phyloP scores from a whole-genome alignment of 2,888 invertebrate species.

The Tiphia femorata region DNA sequence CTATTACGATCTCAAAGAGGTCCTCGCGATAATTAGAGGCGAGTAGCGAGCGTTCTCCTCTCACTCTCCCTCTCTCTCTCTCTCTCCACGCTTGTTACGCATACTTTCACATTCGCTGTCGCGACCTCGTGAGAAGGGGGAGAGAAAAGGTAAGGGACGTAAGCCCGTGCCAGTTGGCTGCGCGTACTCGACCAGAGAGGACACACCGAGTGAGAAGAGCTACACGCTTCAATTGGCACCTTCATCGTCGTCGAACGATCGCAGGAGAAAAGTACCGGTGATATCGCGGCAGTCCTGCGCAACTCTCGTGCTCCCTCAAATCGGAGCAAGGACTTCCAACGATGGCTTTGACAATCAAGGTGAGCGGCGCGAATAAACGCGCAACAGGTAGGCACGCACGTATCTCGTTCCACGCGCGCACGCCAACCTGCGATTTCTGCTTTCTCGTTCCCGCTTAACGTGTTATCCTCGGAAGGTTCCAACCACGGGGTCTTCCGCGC shows the following conservation, averaged over 20 bases:
- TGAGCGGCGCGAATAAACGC: slow-evolving; percentile 50
- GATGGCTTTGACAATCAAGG: slow-evolving; percentile 53
- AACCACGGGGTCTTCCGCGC: too few species aligned
- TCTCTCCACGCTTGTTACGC: slow-evolving; percentile 13
- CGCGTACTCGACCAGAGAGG: slow-evolving; percentile 57
- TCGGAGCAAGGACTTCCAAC: slow-evolving; percentile 25
- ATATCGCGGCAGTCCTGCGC: too few species aligned
- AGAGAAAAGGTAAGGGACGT: slow-evolving; percentile 34
- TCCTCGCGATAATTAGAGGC: too few species aligned
- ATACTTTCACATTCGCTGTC: slow-evolving; percentile 59
- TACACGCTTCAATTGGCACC: not conserved
- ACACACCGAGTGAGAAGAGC: slow-evolving; percentile 9
- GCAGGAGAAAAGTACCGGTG: too few species aligned
- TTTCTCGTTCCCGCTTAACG: too few species aligned
- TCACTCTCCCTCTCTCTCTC: slow-evolving; percentile 21
- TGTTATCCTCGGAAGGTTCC: not conserved
- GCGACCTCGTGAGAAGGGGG: slow-evolving; percentile 46
- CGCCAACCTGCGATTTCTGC: too few species aligned
- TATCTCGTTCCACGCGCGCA: not conserved
- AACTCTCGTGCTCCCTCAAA: too few species aligned
- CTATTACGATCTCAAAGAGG: not conserved
- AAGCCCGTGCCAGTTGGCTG: slow-evolving; percentile 51
- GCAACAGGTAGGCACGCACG: slow-evolving; percentile 49
- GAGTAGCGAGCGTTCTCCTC: too few species aligned
- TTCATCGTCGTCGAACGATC: not conserved